Evolutionary conservation across 2,113 vertebrate species (phyloP).

Genomic region (Hyperopisus bebe): DNA sequence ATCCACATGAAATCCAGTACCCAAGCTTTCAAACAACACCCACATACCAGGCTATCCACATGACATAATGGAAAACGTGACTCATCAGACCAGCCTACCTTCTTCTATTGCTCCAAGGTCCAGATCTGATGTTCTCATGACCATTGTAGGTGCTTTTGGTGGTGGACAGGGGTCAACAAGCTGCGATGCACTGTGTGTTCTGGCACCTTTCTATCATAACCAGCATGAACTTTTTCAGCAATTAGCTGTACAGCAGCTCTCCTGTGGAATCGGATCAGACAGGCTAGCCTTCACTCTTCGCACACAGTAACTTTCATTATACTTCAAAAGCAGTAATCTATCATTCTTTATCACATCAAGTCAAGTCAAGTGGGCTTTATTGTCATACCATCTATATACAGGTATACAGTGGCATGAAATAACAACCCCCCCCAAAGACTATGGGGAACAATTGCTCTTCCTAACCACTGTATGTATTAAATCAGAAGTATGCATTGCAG

Average conservation of each 20-base stretch:
- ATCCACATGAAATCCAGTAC: background rate
- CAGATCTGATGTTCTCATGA: background rate
- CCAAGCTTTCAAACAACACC: background rate
- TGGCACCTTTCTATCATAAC: background rate
- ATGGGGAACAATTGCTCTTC: background rate
- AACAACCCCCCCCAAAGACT: background rate
- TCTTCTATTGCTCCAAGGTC: background rate
- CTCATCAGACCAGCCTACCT: background rate
- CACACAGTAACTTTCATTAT: background rate
- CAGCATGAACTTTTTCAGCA: background rate
- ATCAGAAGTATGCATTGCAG: too few species aligned
- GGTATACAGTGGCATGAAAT: background rate
- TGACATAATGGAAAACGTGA: background rate
- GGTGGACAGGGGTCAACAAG: background rate
- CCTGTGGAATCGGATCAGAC: background rate
- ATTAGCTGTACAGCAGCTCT: background rate
- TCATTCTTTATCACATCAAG: background rate
- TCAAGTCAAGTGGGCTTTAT: background rate
- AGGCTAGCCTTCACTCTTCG: background rate
- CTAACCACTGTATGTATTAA: background rate
- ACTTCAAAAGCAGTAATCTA: background rate
- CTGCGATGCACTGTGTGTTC: background rate
- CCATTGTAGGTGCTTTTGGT: background rate
- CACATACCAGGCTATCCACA: background rate
- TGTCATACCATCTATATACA: background rate